Evolutionary conservation across 1,140 invertebrate species (phyloP).

Genomic region (Pseudomyrmex sp.): DNA sequence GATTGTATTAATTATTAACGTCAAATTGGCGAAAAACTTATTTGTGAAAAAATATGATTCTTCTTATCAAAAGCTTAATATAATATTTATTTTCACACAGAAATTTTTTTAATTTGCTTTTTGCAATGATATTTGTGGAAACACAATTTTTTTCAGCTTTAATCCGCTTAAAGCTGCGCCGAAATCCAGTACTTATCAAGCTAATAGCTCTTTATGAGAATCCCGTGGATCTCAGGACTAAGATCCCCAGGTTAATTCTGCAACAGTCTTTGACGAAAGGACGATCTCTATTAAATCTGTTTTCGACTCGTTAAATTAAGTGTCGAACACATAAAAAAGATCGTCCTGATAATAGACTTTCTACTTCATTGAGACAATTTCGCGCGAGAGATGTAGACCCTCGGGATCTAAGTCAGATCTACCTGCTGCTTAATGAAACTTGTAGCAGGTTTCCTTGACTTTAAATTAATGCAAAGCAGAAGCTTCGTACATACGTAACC

Average conservation of each 20-base stretch:
- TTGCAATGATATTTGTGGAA: constrained; percentile 12
- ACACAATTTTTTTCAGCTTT: constrained; percentile 15
- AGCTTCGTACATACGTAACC: not conserved
- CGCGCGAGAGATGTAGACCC: not conserved
- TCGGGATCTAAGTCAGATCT: not conserved
- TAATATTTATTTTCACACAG: not conserved
- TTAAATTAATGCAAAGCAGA: not conserved
- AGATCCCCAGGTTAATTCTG: not conserved
- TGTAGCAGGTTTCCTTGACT: constrained; percentile 21
- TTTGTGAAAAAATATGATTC: not conserved
- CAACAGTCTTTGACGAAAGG: constrained; percentile 14
- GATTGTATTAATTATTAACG: not conserved
- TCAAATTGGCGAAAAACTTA: not conserved
- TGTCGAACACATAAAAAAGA: not conserved
- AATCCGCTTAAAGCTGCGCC: constrained; percentile 7
- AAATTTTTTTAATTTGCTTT: not conserved
- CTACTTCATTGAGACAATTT: constrained; percentile 5
- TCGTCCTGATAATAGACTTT: not conserved
- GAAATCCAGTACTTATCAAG: constrained; percentile 46
- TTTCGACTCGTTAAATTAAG: constrained; percentile 16
- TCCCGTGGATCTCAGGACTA: constrained; percentile 22
- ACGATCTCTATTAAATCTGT: constrained; percentile 34
- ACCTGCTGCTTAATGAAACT: constrained; percentile 27
- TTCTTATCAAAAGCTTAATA: not conserved
- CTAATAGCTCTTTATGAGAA: constrained; percentile 35